A percentile compares a stretch with the other conserved stretches of the same genome.
These are phyloP conservation scores for Papilio aristodemus DNA, from an alignment of 1,140 invertebrate species.

Conservation along the genomic window DNA sequence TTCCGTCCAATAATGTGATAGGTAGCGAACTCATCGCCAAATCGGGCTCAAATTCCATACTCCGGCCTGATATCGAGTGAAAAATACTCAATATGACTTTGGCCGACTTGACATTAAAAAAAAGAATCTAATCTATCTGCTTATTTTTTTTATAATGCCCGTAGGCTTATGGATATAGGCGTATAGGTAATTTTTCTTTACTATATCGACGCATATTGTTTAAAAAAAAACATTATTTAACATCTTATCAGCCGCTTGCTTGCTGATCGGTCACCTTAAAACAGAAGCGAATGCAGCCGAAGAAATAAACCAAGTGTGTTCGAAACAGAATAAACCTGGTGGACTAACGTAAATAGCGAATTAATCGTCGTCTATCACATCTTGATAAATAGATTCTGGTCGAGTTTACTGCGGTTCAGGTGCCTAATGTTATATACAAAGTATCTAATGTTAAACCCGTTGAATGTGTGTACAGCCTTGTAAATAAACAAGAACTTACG, in stretches of 20 bases:
- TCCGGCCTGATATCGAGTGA: too few relatives aligned
- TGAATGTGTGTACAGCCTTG: neutral
- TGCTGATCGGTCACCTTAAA: constrained; percentile 33
- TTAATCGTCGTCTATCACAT: constrained; percentile 28
- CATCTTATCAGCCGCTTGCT: constrained; percentile 18
- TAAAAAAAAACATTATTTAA: neutral
- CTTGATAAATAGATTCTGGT: constrained; percentile 20
- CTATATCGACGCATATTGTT: neutral
- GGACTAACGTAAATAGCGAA: constrained; percentile 26
- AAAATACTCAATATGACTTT: too few relatives aligned
- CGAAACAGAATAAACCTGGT: constrained; percentile 23
- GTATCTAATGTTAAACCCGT: constrained; percentile 2
- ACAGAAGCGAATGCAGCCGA: constrained; percentile 26
- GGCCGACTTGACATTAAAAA: too few relatives aligned
- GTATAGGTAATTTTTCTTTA: too few relatives aligned
- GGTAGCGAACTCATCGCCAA: too few relatives aligned
- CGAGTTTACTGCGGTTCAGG: constrained; percentile 1
- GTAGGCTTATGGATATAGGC: too few relatives aligned
- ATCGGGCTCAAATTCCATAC: too few relatives aligned
- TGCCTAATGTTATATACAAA: constrained; percentile 4
- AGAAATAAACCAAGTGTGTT: constrained; percentile 31
- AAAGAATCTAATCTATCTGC: too few relatives aligned
- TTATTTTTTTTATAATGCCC: too few relatives aligned
- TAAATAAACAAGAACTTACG: neutral
- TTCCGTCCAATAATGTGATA: too few relatives aligned